Percentiles rank a stretch among this genome's conserved stretches.
Evolutionary conservation across 2,888 invertebrate genomes (phyloP).

Genomic region (Merodon equestris): DNA sequence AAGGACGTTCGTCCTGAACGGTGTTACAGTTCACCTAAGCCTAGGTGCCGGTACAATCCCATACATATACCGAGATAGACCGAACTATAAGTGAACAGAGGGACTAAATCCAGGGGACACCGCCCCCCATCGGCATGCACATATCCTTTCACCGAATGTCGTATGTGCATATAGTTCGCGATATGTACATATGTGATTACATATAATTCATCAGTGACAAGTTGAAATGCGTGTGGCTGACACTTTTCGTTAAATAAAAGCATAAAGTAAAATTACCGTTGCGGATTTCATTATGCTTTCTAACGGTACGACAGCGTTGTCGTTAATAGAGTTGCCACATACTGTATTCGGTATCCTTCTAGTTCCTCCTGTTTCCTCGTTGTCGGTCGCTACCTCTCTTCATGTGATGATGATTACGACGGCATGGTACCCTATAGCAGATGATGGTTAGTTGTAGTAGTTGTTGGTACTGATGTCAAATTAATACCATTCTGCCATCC

Average conservation of each 20-base stretch:
- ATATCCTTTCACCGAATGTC: no score
- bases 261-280: slow-evolving; percentile 61
- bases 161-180: no score
- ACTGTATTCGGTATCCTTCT: slow-evolving; percentile 12
- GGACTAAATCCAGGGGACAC: slow-evolving; percentile 22
- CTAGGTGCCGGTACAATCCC: slow-evolving; percentile 29
- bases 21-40: slow-evolving; percentile 47
- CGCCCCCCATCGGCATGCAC: slow-evolving; percentile 1
- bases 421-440: not conserved
- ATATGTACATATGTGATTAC: no score
- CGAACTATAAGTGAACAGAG: slow-evolving; percentile 27
- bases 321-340: slow-evolving; percentile 32
- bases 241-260: slow-evolving; percentile 60
- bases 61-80: not conserved
- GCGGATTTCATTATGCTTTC: slow-evolving; percentile 39
- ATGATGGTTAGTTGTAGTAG: not conserved
- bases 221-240: slow-evolving; percentile 54
- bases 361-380: not conserved
- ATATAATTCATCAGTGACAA: slow-evolving; percentile 48
- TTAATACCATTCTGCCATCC: slow-evolving; percentile 51
- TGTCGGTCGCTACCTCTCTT: slow-evolving; percentile 13
- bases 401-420: slow-evolving; percentile 17
- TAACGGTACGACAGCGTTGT: slow-evolving; percentile 22
- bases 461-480: slow-evolving; percentile 40
- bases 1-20: slow-evolving; percentile 18